These are phyloP conservation scores for Mycteria americana DNA, from an alignment of 2,797 vertebrate species.

Conservation along the genomic window DNA sequence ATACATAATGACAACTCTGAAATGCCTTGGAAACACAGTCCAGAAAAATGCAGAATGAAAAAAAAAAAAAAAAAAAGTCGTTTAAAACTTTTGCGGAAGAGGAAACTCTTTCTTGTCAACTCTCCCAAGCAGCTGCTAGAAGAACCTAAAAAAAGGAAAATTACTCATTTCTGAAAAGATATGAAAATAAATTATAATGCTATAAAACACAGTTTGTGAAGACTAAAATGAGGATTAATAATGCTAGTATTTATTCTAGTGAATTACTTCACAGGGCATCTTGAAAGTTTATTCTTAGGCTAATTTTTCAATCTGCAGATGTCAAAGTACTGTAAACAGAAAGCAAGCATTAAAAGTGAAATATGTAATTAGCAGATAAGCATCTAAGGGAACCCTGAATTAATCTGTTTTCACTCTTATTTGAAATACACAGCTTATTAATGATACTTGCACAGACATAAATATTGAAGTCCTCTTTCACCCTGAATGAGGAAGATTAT, in stretches of 20 bases:
- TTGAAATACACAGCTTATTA: neutral
- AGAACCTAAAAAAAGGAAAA: neutral
- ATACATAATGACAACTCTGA: neutral
- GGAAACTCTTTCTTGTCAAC: neutral
- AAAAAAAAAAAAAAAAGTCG: neutral
- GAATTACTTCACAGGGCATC: neutral
- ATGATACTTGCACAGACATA: neutral
- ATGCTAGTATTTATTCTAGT: neutral
- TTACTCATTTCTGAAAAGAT: neutral
- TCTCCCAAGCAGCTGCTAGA: neutral
- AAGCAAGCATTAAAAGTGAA: neutral
- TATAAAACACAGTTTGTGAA: neutral
- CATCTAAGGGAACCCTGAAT: neutral
- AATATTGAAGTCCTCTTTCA: neutral
- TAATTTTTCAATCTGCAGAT: slow-evolving; percentile 36
- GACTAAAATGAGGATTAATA: neutral
- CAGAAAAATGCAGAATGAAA: neutral
- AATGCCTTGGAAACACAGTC: neutral
- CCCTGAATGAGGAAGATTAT: neutral
- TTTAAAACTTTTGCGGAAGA: neutral
- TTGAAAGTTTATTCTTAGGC: neutral
- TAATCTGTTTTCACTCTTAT: neutral
- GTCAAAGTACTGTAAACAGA: neutral
- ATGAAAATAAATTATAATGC: neutral
- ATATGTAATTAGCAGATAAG: slow-evolving; percentile 17